These are phyloP conservation scores for Mirza zaza DNA, from an alignment of 2,113 vertebrate genomes.

Conservation along the genomic window DNA sequence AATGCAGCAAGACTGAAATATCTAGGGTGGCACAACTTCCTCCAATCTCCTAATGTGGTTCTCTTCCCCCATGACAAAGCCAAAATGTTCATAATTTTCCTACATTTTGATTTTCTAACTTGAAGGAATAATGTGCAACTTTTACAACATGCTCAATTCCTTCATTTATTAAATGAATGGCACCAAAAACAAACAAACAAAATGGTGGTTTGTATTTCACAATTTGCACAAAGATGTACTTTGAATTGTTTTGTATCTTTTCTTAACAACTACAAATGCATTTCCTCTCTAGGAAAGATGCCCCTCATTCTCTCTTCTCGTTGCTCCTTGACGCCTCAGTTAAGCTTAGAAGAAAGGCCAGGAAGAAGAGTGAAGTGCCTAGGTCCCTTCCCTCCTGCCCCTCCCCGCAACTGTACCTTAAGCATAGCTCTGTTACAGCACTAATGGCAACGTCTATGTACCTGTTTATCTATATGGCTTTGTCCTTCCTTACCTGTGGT, in stretches of 20 bases:
- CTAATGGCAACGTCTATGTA: not conserved
- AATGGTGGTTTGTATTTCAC: not conserved
- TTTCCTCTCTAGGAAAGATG: not conserved
- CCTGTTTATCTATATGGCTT: not conserved
- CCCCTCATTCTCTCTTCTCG: not conserved
- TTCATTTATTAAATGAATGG: not conserved
- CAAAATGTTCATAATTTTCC: not conserved
- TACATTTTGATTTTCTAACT: not conserved
- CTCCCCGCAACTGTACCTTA: not conserved
- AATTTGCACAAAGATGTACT: not conserved
- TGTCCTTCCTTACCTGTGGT: not conserved
- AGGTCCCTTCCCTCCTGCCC: fast-evolving
- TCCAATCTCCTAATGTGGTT: not conserved
- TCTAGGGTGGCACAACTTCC: not conserved
- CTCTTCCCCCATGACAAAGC: not conserved
- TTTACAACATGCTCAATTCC: not conserved
- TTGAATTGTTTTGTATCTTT: not conserved
- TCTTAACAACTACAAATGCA: not conserved
- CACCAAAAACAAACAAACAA: not conserved
- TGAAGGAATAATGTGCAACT: not conserved
- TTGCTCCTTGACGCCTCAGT: not conserved
- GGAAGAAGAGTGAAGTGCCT: not conserved
- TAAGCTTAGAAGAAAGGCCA: not conserved
- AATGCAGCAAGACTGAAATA: not conserved
- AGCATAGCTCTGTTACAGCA: not conserved